Base-by-base conservation (phyloP, 2,888 invertebrate genomes). In the Dolomedes plantarius region DNA sequence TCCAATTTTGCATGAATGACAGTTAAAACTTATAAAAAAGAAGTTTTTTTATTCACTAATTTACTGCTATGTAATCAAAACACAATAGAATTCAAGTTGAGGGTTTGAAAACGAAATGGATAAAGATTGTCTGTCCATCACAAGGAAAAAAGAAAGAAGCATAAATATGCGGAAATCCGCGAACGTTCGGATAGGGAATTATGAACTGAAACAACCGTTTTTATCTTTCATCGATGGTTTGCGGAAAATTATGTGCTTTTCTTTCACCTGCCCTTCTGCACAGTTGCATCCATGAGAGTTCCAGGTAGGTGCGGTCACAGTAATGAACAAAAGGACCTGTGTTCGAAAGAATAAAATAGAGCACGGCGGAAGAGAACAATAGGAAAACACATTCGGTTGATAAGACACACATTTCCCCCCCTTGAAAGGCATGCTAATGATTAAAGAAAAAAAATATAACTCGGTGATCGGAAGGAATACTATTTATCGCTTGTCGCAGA, bases 141-240 rank as follows among this genome's bases (percentile, higher is more conserved):
- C 6, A 36, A 36, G 36, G 36, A 36, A 9, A n/a, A n/a, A n/a
- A n/a, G n/a, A 36, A 36, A 9, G 36, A 76, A 72, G 46, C n/a
- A 31, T 46, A 46, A 71, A 64, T 36, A 83, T 50, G 82, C 82
- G 82, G 82, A 83, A 76, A 76, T 83, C 76, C 82, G 82, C 28
- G 27, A 64, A 13, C 41, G 27, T 72, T 65, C 16, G 6, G 16
- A n/a, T n/a, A 27, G 27, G 19, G 29, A 62, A 76, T 64, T 71
- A 19, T 7, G 31, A 13, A 19, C 19, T 32, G 19, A 81, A 76
- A 82, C 69, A 39, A 56, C 16, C 23, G 71, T 72, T 82, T 83
- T 72, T 76, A 83, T 83, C 82, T 69, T 46, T 5, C 69, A 81
- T 81, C 81, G 68, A 19, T 6, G 29, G 27, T 73, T 73, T 41